phyloP scores from a whole-genome alignment of 2,797 vertebrate genomes.

The Hipposideros larvatus region DNA sequence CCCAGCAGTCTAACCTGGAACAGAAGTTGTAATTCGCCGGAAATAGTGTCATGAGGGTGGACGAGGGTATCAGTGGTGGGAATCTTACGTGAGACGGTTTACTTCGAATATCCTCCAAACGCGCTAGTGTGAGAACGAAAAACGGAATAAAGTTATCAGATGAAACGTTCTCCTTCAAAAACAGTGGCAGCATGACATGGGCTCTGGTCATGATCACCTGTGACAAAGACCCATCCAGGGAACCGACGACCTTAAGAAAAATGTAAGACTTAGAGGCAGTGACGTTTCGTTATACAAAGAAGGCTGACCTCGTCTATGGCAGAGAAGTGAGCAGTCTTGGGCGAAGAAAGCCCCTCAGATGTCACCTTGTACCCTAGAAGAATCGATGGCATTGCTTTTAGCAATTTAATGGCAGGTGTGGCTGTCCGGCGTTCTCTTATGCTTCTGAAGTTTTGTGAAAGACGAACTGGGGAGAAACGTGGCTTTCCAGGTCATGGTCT shows the following conservation, averaged over 20 bases:
- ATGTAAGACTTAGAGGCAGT: conserved; percentile 6
- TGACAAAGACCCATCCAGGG: conserved; percentile 79
- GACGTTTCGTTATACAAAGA: not conserved
- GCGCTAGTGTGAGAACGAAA: conserved; percentile 26
- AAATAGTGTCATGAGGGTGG: conserved; percentile 74
- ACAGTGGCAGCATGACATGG: conserved; percentile 67
- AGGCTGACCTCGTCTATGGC: not conserved
- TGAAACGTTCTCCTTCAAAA: conserved; percentile 81
- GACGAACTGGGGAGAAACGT: not conserved
- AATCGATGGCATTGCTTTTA: not conserved
- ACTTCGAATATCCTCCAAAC: conserved; percentile 77
- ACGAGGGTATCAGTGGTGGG: not conserved
- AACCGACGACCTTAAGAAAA: conserved; percentile 63
- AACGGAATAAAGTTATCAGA: conserved; percentile 81
- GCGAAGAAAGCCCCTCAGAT: not conserved
- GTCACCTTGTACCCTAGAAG: not conserved
- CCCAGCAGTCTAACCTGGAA: not conserved
- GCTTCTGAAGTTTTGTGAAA: not conserved
- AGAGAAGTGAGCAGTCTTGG: not conserved
- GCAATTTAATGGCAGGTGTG: not conserved
- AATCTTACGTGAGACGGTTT: conserved; percentile 50
- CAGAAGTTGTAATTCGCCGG: not conserved
- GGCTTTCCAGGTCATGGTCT: not conserved
- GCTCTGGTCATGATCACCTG: conserved; percentile 70
- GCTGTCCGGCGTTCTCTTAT: not conserved